Percentiles rank a stretch among this genome's conserved stretches.
These are phyloP conservation scores for Cistogaster globosa DNA, from an alignment of 2,888 invertebrate species.

Conservation along the genomic window DNA sequence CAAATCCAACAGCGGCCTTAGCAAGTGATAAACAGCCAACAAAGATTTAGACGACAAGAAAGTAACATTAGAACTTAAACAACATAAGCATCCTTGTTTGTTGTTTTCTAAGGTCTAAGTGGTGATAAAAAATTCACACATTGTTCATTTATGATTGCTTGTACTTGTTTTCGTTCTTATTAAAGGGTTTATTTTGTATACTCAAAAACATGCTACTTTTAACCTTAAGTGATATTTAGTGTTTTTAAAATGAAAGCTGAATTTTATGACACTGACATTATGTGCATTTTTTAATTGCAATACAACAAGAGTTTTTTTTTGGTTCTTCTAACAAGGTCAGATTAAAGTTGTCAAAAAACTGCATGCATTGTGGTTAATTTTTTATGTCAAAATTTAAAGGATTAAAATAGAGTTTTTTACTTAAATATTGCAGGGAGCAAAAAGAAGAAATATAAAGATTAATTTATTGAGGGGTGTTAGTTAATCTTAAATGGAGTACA, in stretches of 20 bases:
- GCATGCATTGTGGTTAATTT: too few relatives aligned
- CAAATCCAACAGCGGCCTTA: neutral
- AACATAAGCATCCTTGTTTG: constrained; percentile 40
- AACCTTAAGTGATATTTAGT: constrained; percentile 43
- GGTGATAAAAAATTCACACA: constrained; percentile 70
- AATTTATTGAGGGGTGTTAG: too few relatives aligned
- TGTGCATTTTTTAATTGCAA: constrained; percentile 14
- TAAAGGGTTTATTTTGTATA: constrained; percentile 11
- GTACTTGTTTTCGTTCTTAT: constrained; percentile 61
- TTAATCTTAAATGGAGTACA: too few relatives aligned
- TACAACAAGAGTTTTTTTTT: constrained; percentile 51
- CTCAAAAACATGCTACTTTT: constrained; percentile 50
- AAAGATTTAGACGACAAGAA: neutral
- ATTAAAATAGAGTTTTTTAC: too few relatives aligned
- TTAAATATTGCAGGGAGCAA: too few relatives aligned
- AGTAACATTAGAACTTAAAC: constrained; percentile 34
- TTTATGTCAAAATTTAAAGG: too few relatives aligned
- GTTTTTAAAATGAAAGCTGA: constrained; percentile 46
- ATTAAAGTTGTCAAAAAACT: neutral
- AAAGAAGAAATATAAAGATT: too few relatives aligned
- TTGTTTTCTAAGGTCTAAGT: constrained; percentile 55
- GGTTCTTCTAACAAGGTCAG: neutral
- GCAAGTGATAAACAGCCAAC: constrained; percentile 19
- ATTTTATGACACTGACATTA: constrained; percentile 38
- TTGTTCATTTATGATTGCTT: constrained; percentile 64